Percentiles rank a stretch among this genome's conserved stretches.
phyloP scores from a whole-genome alignment of 2,113 vertebrate species.

The Electrona antarctica region DNA sequence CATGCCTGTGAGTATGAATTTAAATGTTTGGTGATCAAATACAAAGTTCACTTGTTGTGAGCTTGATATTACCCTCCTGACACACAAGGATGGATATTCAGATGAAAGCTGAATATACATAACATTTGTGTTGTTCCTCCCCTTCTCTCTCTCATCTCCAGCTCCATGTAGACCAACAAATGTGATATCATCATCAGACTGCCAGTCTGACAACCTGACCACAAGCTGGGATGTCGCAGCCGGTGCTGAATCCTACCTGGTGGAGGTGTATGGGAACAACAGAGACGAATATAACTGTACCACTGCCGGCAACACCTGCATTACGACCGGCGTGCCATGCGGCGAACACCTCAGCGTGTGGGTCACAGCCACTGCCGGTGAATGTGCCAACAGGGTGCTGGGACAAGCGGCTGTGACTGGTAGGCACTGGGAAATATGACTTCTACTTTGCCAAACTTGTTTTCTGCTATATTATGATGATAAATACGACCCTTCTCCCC shows the following conservation, averaged over 20 bases:
- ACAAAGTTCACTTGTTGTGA: not conserved
- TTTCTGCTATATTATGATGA: not conserved
- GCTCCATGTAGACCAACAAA: slow-evolving; percentile 79
- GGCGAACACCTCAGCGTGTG: slow-evolving; percentile 77
- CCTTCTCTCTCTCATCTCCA: slow-evolving; percentile 33
- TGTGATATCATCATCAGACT: slow-evolving; percentile 53
- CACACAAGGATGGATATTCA: no score
- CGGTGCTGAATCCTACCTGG: slow-evolving; percentile 72
- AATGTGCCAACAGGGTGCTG: slow-evolving; percentile 56
- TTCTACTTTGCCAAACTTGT: not conserved
- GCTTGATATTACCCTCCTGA: no score
- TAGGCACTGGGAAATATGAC: slow-evolving; percentile 35
- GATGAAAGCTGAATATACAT: no score
- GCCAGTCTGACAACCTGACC: slow-evolving; percentile 51
- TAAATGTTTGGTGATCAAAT: not conserved
- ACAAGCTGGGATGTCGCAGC: slow-evolving; percentile 71
- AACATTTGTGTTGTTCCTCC: not conserved
- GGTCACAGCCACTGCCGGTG: slow-evolving; percentile 72
- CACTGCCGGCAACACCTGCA: slow-evolving; percentile 68
- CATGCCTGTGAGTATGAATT: slow-evolving; percentile 60
- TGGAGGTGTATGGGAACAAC: slow-evolving; percentile 70
- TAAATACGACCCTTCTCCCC: not conserved
- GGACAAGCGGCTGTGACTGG: slow-evolving; percentile 70
- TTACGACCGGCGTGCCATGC: slow-evolving; percentile 61
- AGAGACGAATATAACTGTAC: slow-evolving; percentile 74